Conservation (phyloP, 2,113 vertebrate species). For the Crotophaga sulcirostris region DNA sequence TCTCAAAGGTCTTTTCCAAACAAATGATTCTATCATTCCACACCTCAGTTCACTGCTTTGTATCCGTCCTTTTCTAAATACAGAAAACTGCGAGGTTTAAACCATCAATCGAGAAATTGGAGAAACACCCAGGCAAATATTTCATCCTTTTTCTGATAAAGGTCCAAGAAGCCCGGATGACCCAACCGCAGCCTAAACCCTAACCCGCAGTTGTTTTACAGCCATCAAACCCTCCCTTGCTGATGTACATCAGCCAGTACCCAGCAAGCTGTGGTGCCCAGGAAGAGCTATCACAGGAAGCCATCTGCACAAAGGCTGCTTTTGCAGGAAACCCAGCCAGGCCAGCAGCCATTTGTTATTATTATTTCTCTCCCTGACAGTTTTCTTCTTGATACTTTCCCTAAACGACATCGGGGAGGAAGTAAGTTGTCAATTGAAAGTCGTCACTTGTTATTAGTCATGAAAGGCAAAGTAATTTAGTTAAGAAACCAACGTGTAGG, state of each 20-base stretch:
- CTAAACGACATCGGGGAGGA: neutral
- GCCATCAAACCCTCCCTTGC: neutral
- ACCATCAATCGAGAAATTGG: neutral
- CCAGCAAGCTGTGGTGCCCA: neutral
- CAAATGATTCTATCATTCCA: no score
- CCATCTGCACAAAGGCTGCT: constrained; percentile 83
- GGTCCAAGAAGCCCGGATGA: constrained; percentile 23
- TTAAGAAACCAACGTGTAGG: neutral
- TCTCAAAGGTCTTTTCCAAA: no score
- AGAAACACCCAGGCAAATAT: neutral
- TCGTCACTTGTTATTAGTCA: neutral
- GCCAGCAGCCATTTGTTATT: constrained; percentile 7
- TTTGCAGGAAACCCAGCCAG: constrained; percentile 78
- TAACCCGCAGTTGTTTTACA: neutral
- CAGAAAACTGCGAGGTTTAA: neutral
- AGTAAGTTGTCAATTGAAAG: constrained; percentile 16
- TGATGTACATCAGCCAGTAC: neutral
- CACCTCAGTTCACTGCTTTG: neutral
- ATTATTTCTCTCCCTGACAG: constrained; percentile 13
- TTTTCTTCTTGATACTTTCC: constrained; percentile 55
- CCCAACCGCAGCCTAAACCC: constrained; percentile 20
- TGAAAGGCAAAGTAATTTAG: neutral
- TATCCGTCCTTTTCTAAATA: rapidly evolving
- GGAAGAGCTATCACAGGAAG: constrained; percentile 82
- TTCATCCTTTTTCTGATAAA: neutral